Evolutionary conservation across 2,113 vertebrate species (phyloP), one percentile per base, ranked within the genome.

Genomic region (Ceyx margarethae): DNA sequence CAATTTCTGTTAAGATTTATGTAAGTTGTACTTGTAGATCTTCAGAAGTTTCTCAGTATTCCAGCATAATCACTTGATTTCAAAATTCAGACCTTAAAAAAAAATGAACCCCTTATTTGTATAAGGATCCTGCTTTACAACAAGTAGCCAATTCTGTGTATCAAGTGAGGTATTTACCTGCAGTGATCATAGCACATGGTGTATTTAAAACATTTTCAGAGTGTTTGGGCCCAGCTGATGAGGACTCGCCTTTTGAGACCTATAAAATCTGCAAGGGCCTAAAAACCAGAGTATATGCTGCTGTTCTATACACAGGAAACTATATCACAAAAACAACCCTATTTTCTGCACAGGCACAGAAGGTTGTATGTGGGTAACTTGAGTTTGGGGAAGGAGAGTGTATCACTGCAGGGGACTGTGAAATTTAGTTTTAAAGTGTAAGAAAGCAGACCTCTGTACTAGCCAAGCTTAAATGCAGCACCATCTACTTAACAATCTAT

Each of bases 71-170:
- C 3, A 10, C 3, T 76, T 80, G 6, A 16, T 65, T 73, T 35
- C 48, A 69, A 85, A 69, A n/a, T 7, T 50, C 45, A 75, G 16
- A 35, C 3, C 3, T 79, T 85, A 31, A 12, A 5, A 25, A 81
- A 25, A 56, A 51, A 10, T 10, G 26, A 61, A 18, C 2, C 1
- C 10, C 15, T 1, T 62, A 37, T 51, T 75, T 58, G 11, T 71
- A 23, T 48, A 45, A 69, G 66, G 61, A 37, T 81, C 13, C 17
- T 68, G 10, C 22, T 90, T 87, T 48, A n/a, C 16, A 20, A 29
- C 4, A 60, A 72, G 22, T 65, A 45, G 13, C 3, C 18, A 37
- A 8, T 68, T 48, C 48, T 57, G 1, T 0, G 0, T 64, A 23
- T 48, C 20, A 61, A 40, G 26, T 8, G 26, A 72, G 17, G 5